A percentile compares a stretch with the other conserved stretches of the same genome.
Conservation (phyloP, 2,888 invertebrate species). For the Nemotelus pantherinus region DNA sequence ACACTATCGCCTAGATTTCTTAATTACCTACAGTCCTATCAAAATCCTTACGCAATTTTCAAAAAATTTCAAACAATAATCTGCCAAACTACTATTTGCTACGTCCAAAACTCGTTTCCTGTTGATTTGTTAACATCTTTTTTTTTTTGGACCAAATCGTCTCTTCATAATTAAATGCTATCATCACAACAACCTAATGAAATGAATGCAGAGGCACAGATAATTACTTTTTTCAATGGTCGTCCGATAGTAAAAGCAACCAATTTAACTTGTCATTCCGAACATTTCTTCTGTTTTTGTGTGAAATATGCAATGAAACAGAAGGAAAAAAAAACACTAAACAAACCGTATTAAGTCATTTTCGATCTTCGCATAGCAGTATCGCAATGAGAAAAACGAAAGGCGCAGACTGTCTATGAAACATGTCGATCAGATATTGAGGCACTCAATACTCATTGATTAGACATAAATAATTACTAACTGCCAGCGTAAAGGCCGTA, state of each 20-base stretch:
- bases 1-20: too few species aligned
- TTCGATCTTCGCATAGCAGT: conserved; percentile 7
- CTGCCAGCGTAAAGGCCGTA: neutral
- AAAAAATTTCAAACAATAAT: too few species aligned
- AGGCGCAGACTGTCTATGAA: neutral
- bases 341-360: conserved; percentile 18
- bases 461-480: conserved; percentile 21
- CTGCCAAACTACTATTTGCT: too few species aligned
- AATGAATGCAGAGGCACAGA: too few species aligned
- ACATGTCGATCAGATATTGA: neutral
- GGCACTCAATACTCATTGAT: neutral
- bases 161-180: too few species aligned
- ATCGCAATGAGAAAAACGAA: conserved; percentile 1
- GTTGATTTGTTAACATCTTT: too few species aligned
- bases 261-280: neutral
- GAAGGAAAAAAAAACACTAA: neutral
- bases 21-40: too few species aligned
- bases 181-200: too few species aligned
- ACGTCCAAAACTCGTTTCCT: too few species aligned
- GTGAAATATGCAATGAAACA: too few species aligned
- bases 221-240: neutral
- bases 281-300: neutral
- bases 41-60: too few species aligned
- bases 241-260: conserved; percentile 10
- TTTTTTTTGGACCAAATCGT: too few species aligned